phyloP scores from a whole-genome alignment of 2,888 invertebrate species.

The Trissolcus brochymenae region DNA sequence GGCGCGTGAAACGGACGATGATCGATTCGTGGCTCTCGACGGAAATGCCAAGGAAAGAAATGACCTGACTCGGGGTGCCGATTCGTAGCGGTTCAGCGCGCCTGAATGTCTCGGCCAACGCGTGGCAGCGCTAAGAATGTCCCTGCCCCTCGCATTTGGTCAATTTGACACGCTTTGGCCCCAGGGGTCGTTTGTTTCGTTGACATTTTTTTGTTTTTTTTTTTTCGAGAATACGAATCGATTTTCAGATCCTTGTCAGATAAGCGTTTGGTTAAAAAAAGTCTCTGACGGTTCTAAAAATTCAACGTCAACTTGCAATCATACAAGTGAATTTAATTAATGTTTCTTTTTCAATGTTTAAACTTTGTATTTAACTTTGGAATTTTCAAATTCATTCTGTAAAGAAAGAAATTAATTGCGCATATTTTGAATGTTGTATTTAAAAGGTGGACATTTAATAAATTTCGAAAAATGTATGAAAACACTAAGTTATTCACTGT shows the following conservation, averaged over 20 bases:
- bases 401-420: no score
- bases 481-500: neutral
- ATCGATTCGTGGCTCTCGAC: constrained; percentile 44
- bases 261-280: constrained; percentile 11
- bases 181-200: constrained; percentile 42
- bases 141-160: constrained; percentile 45
- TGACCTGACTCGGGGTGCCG: constrained; percentile 64
- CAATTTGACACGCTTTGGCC: constrained; percentile 44
- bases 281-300: no score
- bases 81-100: constrained; percentile 69
- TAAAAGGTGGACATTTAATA: no score
- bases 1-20: constrained; percentile 41
- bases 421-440: no score
- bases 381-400: no score
- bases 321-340: constrained; percentile 7
- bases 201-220: constrained; percentile 48
- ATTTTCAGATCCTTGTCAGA: constrained; percentile 31
- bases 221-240: constrained; percentile 14
- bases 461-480: no score
- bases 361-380: no score
- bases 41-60: constrained; percentile 45
- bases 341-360: no score
- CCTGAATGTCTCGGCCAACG: constrained; percentile 66
- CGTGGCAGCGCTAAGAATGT: constrained; percentile 54
- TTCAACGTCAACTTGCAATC: constrained; percentile 24